A percentile compares a stretch with the other conserved stretches of the same genome.
Conservation (phyloP, 2,888 invertebrate genomes). For the Azorinus chamasolen region DNA sequence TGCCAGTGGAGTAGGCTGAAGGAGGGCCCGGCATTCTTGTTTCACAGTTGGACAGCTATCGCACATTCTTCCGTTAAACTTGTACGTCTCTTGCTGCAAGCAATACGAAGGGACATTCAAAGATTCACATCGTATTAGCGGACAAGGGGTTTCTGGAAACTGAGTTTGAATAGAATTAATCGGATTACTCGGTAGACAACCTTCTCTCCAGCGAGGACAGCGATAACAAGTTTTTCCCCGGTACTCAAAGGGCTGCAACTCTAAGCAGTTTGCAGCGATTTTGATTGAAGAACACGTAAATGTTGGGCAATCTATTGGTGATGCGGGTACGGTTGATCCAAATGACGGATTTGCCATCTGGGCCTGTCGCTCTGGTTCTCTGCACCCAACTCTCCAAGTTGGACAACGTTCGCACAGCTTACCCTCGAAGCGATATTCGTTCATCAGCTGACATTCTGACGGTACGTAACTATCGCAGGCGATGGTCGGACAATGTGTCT, state of each 20-base stretch:
- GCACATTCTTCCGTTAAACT: constrained; percentile 37
- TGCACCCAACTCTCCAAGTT: constrained; percentile 28
- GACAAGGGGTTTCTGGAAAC: constrained; percentile 37
- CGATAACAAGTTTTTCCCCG: constrained; percentile 49
- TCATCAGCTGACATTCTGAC: constrained; percentile 31
- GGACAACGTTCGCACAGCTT: constrained; percentile 41
- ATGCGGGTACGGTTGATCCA: not conserved
- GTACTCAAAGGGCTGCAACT: constrained; percentile 41
- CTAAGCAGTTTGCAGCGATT: constrained; percentile 46
- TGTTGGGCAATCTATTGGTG: constrained; percentile 28
- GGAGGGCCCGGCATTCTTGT: constrained; percentile 23
- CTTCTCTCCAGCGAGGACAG: constrained; percentile 52
- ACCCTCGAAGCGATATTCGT: constrained; percentile 14
- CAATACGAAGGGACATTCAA: constrained; percentile 14
- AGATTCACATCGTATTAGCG: constrained; percentile 25
- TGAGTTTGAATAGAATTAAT: not conserved
- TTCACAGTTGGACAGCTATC: constrained; percentile 45
- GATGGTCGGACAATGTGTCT: constrained; percentile 37
- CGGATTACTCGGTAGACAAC: constrained; percentile 21
- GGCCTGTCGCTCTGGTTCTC: constrained; percentile 9
- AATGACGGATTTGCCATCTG: constrained; percentile 9
- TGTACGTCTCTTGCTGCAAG: constrained; percentile 15
- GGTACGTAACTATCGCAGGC: constrained; percentile 39
- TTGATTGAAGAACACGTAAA: constrained; percentile 28
- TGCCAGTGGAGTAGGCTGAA: constrained; percentile 21